Conservation (phyloP, 1,140 invertebrate genomes). For the Scaptomyza pallida region DNA sequence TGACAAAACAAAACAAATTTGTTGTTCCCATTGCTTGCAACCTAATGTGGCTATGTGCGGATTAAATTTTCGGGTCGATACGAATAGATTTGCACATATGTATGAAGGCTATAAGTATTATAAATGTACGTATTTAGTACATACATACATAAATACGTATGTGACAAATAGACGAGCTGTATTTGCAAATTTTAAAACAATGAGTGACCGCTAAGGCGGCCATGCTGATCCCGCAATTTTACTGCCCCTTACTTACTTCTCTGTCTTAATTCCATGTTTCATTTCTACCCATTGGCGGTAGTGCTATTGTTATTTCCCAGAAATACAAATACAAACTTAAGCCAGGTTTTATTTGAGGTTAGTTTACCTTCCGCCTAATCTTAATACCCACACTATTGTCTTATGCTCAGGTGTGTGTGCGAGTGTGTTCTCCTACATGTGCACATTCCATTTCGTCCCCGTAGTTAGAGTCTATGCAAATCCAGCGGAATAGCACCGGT, state of each 20-base stretch:
- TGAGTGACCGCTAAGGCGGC: slow-evolving; percentile 45
- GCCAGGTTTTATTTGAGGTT: slow-evolving; percentile 49
- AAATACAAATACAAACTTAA: slow-evolving; percentile 57
- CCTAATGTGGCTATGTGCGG: neutral
- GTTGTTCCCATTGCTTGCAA: slow-evolving; percentile 11
- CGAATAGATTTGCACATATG: neutral
- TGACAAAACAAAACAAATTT: slow-evolving; percentile 83
- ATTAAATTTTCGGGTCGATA: neutral
- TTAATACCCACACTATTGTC: slow-evolving; percentile 63
- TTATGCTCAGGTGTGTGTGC: slow-evolving; percentile 30
- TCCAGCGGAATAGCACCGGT: slow-evolving; percentile 77
- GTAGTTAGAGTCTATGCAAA: slow-evolving; percentile 75
- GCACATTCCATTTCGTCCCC: slow-evolving; percentile 34
- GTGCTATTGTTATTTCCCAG: slow-evolving; percentile 71
- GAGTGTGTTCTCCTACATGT: slow-evolving; percentile 20
- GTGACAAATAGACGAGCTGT: slow-evolving; percentile 64
- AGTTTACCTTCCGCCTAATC: slow-evolving; percentile 41
- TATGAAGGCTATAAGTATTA: too few species aligned
- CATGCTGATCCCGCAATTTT: slow-evolving; percentile 78
- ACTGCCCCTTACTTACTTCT: slow-evolving; percentile 35
- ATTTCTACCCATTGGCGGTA: slow-evolving; percentile 11
- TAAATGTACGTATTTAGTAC: slow-evolving; percentile 5
- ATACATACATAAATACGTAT: slow-evolving; percentile 31
- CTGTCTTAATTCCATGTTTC: neutral
- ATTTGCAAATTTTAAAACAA: slow-evolving; percentile 70